A percentile compares a stretch with the other conserved stretches of the same genome.
Conservation (phyloP, 2,113 vertebrate species). For the Microcebus jonahi region DNA sequence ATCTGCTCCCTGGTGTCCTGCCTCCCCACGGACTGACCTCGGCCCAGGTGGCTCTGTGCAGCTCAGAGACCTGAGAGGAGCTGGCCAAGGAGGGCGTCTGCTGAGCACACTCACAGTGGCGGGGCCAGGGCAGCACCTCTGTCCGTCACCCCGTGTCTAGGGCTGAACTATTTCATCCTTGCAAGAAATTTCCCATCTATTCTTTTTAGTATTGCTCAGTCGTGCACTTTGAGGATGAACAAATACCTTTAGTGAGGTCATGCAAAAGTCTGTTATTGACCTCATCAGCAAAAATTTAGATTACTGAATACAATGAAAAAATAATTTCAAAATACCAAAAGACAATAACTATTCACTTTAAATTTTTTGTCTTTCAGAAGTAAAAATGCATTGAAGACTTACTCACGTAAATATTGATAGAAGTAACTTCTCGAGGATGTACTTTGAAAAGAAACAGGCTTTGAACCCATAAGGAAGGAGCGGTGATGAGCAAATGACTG, state of each 20-base stretch:
- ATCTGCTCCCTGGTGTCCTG: neutral
- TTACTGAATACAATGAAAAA: neutral
- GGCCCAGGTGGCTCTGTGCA: neutral
- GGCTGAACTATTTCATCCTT: neutral
- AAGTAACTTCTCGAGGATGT: neutral
- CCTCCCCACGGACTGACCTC: neutral
- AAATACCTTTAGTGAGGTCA: neutral
- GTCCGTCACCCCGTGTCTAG: neutral
- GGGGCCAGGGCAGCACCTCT: accelerated
- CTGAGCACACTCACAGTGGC: neutral
- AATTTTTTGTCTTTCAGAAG: neutral
- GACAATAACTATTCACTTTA: neutral
- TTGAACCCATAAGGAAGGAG: neutral
- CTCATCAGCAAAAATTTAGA: neutral
- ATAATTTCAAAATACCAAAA: neutral
- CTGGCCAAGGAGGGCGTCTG: neutral
- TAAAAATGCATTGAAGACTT: neutral
- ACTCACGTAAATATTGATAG: neutral
- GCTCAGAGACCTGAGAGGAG: neutral
- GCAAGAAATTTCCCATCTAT: no score
- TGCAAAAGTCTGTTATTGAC: neutral
- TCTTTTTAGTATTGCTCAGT: neutral
- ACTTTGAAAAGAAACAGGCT: neutral
- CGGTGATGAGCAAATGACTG: neutral
- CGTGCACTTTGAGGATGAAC: neutral